phyloP scores from a whole-genome alignment of 2,888 invertebrate species.

The Drosophila subsilvestris region DNA sequence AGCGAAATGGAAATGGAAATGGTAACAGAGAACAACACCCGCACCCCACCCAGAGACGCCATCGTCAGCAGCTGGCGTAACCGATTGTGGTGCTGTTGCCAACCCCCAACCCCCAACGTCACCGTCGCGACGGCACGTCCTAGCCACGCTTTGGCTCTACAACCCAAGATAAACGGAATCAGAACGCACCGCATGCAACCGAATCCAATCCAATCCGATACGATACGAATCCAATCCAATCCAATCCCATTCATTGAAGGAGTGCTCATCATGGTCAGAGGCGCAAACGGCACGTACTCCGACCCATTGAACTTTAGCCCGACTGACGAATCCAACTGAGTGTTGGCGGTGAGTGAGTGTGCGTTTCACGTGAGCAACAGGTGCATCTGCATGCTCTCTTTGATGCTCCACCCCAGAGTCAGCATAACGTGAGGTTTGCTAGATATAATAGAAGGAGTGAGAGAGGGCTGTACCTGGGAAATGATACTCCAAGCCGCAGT shows the following conservation, averaged over 20 bases:
- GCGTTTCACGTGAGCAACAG: constrained; percentile 51
- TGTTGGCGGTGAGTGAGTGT: constrained; percentile 10
- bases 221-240: constrained; percentile 10
- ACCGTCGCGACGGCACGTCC: constrained; percentile 29
- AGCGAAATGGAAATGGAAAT: constrained; percentile 45
- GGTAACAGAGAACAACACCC: constrained; percentile 3
- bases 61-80: constrained; percentile 43
- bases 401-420: background rate
- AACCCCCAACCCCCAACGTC: constrained; percentile 2
- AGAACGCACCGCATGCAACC: constrained; percentile 1
- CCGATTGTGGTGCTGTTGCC: constrained; percentile 14
- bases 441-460: too few species aligned
- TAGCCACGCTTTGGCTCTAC: constrained; percentile 24
- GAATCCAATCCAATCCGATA: constrained; percentile 12
- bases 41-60: constrained; percentile 6
- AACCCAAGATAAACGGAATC: constrained; percentile 19
- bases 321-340: constrained; percentile 2
- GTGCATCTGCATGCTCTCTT: constrained; percentile 23
- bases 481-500: background rate
- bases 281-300: constrained; percentile 54
- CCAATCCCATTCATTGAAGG: constrained; percentile 30
- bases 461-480: constrained; percentile 2
- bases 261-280: constrained; percentile 11
- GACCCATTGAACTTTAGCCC: constrained; percentile 43
- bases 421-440: background rate